Conservation (phyloP, 2,113 vertebrate genomes). For the Mugil cephalus region DNA sequence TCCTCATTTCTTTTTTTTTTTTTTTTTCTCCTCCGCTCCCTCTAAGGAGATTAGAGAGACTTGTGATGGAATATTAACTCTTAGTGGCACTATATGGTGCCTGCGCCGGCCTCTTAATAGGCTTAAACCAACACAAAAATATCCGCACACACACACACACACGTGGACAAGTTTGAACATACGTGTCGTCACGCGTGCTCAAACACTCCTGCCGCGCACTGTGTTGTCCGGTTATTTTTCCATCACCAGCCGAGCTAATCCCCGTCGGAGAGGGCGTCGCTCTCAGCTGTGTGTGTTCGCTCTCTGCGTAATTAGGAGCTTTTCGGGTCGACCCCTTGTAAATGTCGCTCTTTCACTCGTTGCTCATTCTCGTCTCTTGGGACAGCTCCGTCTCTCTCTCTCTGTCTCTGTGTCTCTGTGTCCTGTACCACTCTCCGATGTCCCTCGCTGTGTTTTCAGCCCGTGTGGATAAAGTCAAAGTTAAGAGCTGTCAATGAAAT, state of each 20-base stretch:
- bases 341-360: slow-evolving; percentile 35
- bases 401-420: too few species aligned
- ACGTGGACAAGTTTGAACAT: slow-evolving; percentile 39
- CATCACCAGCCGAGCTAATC: slow-evolving; percentile 68
- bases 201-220: slow-evolving; percentile 42
- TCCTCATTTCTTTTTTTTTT: slow-evolving; percentile 23
- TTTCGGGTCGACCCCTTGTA: slow-evolving; percentile 63
- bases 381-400: slow-evolving; percentile 11
- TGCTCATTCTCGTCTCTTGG: slow-evolving; percentile 34
- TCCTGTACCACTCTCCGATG: slow-evolving; percentile 69
- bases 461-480: slow-evolving; percentile 62
- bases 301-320: slow-evolving; percentile 69
- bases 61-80: slow-evolving; percentile 81
- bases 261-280: slow-evolving; percentile 39
- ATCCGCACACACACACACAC: slow-evolving; percentile 16
- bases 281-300: slow-evolving; percentile 44
- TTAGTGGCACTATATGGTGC: slow-evolving; percentile 52
- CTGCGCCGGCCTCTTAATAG: slow-evolving; percentile 55
- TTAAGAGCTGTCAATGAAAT: slow-evolving; percentile 1
- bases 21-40: not conserved
- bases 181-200: slow-evolving; percentile 43
- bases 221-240: slow-evolving; percentile 58
- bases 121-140: slow-evolving; percentile 54
- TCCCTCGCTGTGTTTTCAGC: slow-evolving; percentile 58
- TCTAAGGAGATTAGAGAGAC: slow-evolving; percentile 79